These are phyloP conservation scores for Acipenser transmontanus DNA, from an alignment of 2,797 vertebrate species.

Conservation along the genomic window DNA sequence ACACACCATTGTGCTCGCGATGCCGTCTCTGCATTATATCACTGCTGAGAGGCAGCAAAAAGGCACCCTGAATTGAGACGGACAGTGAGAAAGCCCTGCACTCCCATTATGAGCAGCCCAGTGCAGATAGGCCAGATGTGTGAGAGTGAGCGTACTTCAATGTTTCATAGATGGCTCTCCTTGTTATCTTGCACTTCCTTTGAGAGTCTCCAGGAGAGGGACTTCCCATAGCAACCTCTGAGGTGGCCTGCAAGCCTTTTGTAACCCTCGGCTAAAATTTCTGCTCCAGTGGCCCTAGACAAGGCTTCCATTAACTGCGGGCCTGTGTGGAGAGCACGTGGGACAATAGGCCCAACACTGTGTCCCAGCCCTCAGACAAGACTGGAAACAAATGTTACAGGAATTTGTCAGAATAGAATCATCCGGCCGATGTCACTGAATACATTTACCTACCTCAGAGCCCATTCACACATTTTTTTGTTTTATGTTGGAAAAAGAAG, in stretches of 20 bases:
- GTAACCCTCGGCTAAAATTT: constrained; percentile 74
- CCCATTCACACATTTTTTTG: constrained; percentile 74
- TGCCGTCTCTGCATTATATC: constrained; percentile 15
- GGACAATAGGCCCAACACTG: constrained; percentile 86
- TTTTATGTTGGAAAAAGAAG: constrained; percentile 58
- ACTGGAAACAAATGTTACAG: constrained; percentile 92
- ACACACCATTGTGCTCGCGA: constrained; percentile 10
- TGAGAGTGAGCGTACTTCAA: constrained; percentile 50
- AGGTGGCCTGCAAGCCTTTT: constrained; percentile 67
- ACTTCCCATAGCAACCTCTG: constrained; percentile 68
- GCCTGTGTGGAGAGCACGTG: constrained; percentile 73
- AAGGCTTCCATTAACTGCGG: constrained; percentile 95
- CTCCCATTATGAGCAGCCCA: constrained; percentile 44
- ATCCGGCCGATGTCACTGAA: constrained; percentile 95
- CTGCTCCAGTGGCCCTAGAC: constrained; percentile 82
- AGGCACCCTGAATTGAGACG: constrained; percentile 47
- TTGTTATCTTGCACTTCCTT: constrained; percentile 58
- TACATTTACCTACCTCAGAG: constrained; percentile 98
- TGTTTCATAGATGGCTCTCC: constrained; percentile 41
- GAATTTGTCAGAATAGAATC: constrained; percentile 89
- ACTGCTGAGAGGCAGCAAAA: constrained; percentile 41
- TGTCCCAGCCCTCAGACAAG: constrained; percentile 91
- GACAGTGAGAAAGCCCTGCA: constrained; percentile 29
- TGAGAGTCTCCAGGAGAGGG: constrained; percentile 55
- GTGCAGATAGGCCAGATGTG: constrained; percentile 51